A percentile compares a stretch with the other conserved stretches of the same genome.
Evolutionary conservation across 2,113 vertebrate genomes (phyloP).

Genomic region (Penelope pileata): DNA sequence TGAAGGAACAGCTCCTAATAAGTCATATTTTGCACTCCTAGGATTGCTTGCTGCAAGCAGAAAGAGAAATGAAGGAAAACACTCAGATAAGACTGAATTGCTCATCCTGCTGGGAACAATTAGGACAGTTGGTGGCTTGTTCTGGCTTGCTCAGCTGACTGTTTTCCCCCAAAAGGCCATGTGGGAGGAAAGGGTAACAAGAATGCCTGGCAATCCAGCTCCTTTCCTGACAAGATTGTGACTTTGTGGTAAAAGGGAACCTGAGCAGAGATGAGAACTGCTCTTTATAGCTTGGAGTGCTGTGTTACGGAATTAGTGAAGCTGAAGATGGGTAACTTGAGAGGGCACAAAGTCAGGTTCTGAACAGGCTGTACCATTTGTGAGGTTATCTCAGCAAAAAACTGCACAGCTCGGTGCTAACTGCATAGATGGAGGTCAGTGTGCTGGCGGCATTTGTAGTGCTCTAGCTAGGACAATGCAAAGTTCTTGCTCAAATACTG

Average conservation of each 20-base stretch:
- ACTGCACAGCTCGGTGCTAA: not conserved
- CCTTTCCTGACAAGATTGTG: not conserved
- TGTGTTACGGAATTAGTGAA: accelerated
- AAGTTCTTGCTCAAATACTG: not conserved
- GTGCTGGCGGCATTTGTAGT: not conserved
- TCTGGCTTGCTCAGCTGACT: not conserved
- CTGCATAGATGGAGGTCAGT: accelerated
- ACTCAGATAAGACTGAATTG: not conserved
- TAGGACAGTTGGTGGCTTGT: not conserved
- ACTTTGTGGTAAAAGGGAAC: not conserved
- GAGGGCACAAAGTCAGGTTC: not conserved
- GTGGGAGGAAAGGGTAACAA: not conserved
- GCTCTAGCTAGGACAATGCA: not conserved
- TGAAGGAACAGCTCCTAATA: not conserved
- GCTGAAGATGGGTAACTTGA: not conserved
- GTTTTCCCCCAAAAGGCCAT: not conserved
- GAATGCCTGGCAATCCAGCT: not conserved
- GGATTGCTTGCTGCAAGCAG: not conserved
- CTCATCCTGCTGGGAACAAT: not conserved
- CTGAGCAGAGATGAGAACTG: not conserved
- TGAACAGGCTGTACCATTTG: not conserved
- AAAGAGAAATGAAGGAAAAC: not conserved
- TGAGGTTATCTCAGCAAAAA: not conserved
- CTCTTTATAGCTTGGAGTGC: too few relatives aligned
- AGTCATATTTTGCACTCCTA: not conserved